phyloP scores from a whole-genome alignment of 2,797 vertebrate genomes.

The Sebastes baramenuke region DNA sequence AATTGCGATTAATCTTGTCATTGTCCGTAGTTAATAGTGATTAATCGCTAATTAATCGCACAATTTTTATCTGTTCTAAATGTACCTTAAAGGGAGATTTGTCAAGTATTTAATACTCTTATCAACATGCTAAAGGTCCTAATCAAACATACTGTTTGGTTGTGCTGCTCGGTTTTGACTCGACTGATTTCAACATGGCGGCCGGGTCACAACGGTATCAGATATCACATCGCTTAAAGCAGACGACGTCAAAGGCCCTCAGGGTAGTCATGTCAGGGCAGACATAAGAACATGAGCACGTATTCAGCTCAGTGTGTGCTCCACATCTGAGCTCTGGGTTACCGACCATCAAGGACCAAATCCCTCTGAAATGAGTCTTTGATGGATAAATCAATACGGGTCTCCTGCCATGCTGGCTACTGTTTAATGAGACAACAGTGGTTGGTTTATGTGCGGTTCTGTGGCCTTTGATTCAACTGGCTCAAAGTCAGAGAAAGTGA shows the following conservation, averaged over 20 bases:
- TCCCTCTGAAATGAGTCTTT: slow-evolving; percentile 34
- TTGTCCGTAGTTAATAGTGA: too few species aligned
- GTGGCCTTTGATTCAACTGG: neutral
- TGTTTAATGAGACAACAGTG: slow-evolving; percentile 42
- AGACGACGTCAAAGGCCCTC: neutral
- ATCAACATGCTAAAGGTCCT: too few species aligned
- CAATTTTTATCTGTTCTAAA: too few species aligned
- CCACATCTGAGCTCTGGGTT: neutral
- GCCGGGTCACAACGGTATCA: too few species aligned
- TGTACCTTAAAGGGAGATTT: too few species aligned
- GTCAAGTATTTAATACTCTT: too few species aligned
- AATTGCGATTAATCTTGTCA: too few species aligned
- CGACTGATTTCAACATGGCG: too few species aligned
- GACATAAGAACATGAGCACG: neutral
- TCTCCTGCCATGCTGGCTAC: neutral
- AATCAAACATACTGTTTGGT: too few species aligned
- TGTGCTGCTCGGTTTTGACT: too few species aligned
- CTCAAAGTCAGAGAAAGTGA: too few species aligned
- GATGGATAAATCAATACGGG: slow-evolving; percentile 40
- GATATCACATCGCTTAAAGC: neutral
- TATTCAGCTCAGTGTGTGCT: neutral
- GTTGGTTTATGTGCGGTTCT: slow-evolving; percentile 7
- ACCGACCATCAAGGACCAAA: neutral
- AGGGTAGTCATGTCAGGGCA: neutral
- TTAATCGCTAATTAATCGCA: too few species aligned